Conservation (phyloP, 2,113 vertebrate genomes). For the Barbus barbus region DNA sequence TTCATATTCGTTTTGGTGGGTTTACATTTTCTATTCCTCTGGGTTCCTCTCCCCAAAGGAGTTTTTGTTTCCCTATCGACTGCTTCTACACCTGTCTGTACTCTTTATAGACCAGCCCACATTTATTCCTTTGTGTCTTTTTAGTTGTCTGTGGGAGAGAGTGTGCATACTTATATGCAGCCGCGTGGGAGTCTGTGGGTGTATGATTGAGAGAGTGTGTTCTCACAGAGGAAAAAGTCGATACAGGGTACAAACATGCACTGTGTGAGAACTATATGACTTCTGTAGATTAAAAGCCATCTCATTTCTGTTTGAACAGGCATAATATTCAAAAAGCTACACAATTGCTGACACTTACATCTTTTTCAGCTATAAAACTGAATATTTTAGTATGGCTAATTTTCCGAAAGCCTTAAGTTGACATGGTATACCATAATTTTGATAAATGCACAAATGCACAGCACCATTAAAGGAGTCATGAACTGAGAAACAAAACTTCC, state of each 20-base stretch:
- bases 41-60: slow-evolving; percentile 9
- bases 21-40: slow-evolving; percentile 11
- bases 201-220: slow-evolving; percentile 63
- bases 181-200: slow-evolving; percentile 70
- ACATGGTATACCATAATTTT: not conserved
- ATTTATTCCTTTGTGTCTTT: slow-evolving; percentile 50
- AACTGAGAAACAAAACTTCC: too few relatives aligned
- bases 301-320: not conserved
- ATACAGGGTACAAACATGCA: not conserved
- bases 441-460: not conserved
- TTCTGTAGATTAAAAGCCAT: slow-evolving; percentile 17
- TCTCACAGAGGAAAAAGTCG: slow-evolving; percentile 4
- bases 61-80: slow-evolving; percentile 25
- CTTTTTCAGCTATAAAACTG: not conserved
- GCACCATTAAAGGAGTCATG: not conserved
- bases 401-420: not conserved
- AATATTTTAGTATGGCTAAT: not conserved
- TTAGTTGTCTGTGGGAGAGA: slow-evolving; percentile 57
- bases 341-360: not conserved
- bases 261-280: not conserved
- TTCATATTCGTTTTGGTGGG: not conserved
- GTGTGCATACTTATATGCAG: slow-evolving; percentile 10
- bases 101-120: slow-evolving; percentile 42
- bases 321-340: not conserved
- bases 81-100: slow-evolving; percentile 26